Evolutionary conservation across 1,140 invertebrate genomes (phyloP), one percentile per base, ranked within the genome.

Genomic region (Chironomus tepperi): DNA sequence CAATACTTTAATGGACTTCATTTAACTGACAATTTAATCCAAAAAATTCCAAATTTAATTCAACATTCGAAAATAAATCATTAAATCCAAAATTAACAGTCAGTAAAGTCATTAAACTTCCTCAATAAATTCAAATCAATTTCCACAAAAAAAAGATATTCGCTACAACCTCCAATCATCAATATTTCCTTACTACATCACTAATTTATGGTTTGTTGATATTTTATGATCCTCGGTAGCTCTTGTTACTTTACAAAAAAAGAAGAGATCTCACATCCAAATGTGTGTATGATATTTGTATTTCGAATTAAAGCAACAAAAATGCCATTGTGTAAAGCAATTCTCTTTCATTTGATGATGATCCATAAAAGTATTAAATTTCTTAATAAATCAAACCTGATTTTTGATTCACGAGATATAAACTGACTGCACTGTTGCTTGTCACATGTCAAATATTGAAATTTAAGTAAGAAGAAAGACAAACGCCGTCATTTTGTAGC

Each of bases 171-270:
- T 34, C 24, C 24, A 34, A 34, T 2, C 5, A 34, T 34, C 24
- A 34, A 5, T 5, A 34, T 34, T 34, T 34, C 24, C 24, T 34
- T 34, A 34, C 24, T 34, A 5, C 24, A 5, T 57, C n/a, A 57
- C n/a, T 57, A 57, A 57, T 57, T 57, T 57, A 57, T 57, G 12
- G 47, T 57, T 57, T 57, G 47, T 57, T 57, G 47, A 57, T 57
- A n/a, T 57, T 57, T 57, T 57, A 57, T 57, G 47, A 57, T 57
- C 47, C n/a, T 57, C 47, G 15, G 47, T 57, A 57, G 47, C 47
- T 57, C 47, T 47, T 47, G 43, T 47, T 47, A 10, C 43, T 47
- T 7, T n/a, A 34, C 24, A 34, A 34, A 34, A 34, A 34, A 34
- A 34, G n/a, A n/a, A n/a, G n/a, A n/a, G 5, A 57, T 57, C n/a